Base-by-base conservation (phyloP, 2,888 invertebrate species). In the Auanema freiburgensis region DNA sequence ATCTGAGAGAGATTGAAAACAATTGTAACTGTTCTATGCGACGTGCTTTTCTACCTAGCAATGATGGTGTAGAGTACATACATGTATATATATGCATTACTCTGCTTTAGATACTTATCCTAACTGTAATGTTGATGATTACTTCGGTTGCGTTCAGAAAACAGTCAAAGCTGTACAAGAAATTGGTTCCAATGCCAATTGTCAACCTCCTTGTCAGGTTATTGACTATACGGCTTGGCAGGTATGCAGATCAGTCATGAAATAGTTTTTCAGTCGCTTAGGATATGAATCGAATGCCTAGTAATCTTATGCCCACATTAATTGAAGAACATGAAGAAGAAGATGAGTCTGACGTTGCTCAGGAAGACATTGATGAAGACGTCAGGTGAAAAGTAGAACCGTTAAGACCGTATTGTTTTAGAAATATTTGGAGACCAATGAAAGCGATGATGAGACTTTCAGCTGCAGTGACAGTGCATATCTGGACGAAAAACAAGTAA, bases 171-270 rank as follows among this genome's bases (percentile, higher is more conserved):
- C 63, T 44, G 63, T 74, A 0, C 61, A 72, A 18, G 66, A 70
- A 40, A 55, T 64, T 33, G 76, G 77, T 56, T 68, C 68, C 8
- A 64, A 70, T 0, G 57, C 63, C 21, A 69, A 71, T 1, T 82
- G 82, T 63, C 69, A 71, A 5, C 76, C 79, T 11, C 76, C 80
- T 6, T 82, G 82, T 59, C 72, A 80, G 53, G 69, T 75, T 8
- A 74, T 82, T 16, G 82, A 82, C 57, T 82, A 80, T 65, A 80
- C 77, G 24, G 82, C 81, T 1, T 82, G 82, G 82, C 82, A 82
- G 69, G 65, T 67, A 16, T 14, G n/a, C n/a, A n/a, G n/a, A n/a
- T n/a, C n/a, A n/a, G n/a, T 12, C 21, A n/a, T 40, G 14, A 12
- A 8, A n/a, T 50, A 43, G 6, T 43, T 53, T 53, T 50, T 21